A percentile compares a stretch with the other conserved stretches of the same genome.
These are phyloP conservation scores for Philaethria dido DNA, from an alignment of 2,888 invertebrate genomes.

Conservation along the genomic window DNA sequence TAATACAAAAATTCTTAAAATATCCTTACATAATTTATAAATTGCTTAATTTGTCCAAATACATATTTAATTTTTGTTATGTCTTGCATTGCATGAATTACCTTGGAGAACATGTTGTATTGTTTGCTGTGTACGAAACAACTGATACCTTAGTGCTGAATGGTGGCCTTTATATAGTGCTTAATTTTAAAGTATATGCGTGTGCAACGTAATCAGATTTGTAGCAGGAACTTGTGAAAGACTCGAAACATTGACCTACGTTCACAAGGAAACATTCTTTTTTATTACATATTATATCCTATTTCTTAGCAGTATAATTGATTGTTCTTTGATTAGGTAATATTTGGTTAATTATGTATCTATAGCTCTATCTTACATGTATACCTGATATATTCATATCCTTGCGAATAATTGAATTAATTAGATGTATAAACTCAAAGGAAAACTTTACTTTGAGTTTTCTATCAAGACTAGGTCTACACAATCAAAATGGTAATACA, in stretches of 20 bases:
- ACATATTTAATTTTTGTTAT: background rate
- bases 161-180: conserved; percentile 47
- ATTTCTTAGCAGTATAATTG: conserved; percentile 10
- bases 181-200: conserved; percentile 41
- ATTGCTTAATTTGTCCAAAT: background rate
- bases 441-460: too few relatives aligned
- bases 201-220: conserved; percentile 42
- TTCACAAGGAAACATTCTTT: conserved; percentile 46
- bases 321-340: conserved; percentile 15
- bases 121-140: conserved; percentile 45
- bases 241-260: conserved; percentile 45
- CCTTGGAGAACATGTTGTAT: conserved; percentile 49
- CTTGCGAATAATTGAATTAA: conserved; percentile 7
- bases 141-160: conserved; percentile 46
- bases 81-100: conserved; percentile 29
- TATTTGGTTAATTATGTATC: conserved; percentile 8
- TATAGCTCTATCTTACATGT: background rate
- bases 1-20: background rate
- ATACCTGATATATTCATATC: background rate
- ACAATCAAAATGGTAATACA: too few relatives aligned
- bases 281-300: conserved; percentile 33
- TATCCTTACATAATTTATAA: background rate
- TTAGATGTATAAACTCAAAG: background rate
- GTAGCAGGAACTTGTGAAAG: conserved; percentile 47
- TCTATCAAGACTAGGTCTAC: too few relatives aligned